phyloP scores from a whole-genome alignment of 2,797 vertebrate genomes.

The Xerus rutilus region DNA sequence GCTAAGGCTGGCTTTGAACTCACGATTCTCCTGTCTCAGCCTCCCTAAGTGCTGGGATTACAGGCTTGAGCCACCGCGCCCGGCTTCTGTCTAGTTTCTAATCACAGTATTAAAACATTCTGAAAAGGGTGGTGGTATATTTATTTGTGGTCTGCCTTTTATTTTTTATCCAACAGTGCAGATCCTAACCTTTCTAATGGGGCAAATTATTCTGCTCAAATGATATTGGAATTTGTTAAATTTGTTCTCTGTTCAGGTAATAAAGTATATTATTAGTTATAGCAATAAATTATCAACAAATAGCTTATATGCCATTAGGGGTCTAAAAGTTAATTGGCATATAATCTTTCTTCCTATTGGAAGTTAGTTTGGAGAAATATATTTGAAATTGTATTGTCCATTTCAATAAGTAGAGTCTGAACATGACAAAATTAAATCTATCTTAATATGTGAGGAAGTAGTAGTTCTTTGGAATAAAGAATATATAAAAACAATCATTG shows the following conservation, averaged over 20 bases:
- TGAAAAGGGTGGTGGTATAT: neutral
- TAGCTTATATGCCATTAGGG: neutral
- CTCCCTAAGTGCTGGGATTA: no score
- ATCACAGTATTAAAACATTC: neutral
- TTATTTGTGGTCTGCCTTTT: neutral
- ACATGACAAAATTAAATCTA: neutral
- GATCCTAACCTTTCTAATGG: neutral
- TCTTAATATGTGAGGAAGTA: neutral
- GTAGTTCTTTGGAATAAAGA: neutral
- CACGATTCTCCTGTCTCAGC: no score
- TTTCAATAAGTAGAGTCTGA: neutral
- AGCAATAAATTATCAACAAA: neutral
- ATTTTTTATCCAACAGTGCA: neutral
- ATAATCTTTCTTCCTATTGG: neutral
- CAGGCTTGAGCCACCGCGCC: no score
- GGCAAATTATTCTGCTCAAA: neutral
- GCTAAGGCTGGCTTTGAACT: no score
- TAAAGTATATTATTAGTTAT: neutral
- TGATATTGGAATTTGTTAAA: neutral
- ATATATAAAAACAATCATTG: neutral
- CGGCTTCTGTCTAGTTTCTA: neutral
- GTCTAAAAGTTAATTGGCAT: neutral
- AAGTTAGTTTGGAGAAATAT: neutral
- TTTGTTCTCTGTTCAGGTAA: neutral
- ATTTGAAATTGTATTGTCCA: constrained; percentile 17